A percentile compares a stretch with the other conserved stretches of the same genome.
phyloP scores from a whole-genome alignment of 2,888 invertebrate species.

The Rambutsinella grinnellia region DNA sequence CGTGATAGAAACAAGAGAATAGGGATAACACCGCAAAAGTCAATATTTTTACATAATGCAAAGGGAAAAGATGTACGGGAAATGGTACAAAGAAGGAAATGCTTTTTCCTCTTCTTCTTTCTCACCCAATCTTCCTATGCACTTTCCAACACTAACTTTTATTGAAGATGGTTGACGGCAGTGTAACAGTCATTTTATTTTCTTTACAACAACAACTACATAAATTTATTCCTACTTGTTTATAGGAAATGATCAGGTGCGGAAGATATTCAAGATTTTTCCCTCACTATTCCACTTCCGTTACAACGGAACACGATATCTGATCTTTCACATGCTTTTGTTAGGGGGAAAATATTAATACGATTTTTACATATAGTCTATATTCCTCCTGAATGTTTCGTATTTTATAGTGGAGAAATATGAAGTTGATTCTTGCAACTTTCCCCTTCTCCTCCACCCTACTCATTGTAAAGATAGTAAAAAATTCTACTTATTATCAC shows the following conservation, averaged over 20 bases:
- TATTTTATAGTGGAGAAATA: constrained; percentile 12
- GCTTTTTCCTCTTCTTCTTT: no score
- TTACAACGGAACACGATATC: not conserved
- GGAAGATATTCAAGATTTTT: constrained; percentile 11
- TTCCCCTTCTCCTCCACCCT: no score
- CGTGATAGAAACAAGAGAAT: constrained; percentile 39
- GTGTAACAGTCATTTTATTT: constrained; percentile 33
- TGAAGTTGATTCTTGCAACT: no score
- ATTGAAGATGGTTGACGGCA: constrained; percentile 1
- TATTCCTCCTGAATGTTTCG: constrained; percentile 3
- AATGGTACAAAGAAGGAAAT: not conserved
- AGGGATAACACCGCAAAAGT: constrained; percentile 33
- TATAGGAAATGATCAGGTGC: constrained; percentile 42
- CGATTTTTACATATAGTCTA: not conserved
- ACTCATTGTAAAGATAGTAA: constrained; percentile 18
- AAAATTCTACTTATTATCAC: constrained; percentile 44
- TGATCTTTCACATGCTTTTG: not conserved
- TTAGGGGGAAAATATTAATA: not conserved
- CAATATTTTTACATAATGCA: constrained; percentile 47
- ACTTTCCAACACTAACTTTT: constrained; percentile 16
- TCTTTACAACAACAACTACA: constrained; percentile 16
- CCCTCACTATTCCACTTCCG: not conserved
- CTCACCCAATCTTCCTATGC: not conserved
- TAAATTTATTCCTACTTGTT: constrained; percentile 27
- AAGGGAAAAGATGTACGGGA: constrained; percentile 6